A percentile compares a stretch with the other conserved stretches of the same genome.
Conservation (phyloP, 2,797 vertebrate genomes). For the Lophura swinhoii region DNA sequence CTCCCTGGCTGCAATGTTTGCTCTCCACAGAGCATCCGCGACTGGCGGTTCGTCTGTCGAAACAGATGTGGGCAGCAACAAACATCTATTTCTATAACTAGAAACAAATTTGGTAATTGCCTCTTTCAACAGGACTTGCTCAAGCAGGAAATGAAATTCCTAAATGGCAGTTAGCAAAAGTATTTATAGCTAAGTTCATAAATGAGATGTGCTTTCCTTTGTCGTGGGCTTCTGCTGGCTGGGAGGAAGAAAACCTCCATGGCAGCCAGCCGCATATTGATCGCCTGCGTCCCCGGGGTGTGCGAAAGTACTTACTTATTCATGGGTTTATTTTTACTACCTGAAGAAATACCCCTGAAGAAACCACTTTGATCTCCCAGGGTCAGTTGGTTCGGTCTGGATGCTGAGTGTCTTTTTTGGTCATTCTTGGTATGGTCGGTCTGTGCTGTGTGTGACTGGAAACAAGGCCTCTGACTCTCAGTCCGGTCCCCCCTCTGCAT, state of each 20-base stretch:
- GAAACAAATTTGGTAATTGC: conserved; percentile 83
- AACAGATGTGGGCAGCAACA: conserved; percentile 83
- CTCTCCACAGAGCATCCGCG: conserved; percentile 51
- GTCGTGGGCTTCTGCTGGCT: conserved; percentile 60
- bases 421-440: neutral
- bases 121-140: conserved; percentile 78
- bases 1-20: conserved; percentile 49
- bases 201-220: conserved; percentile 68
- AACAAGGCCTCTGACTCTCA: neutral
- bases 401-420: neutral
- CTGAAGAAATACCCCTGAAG: neutral
- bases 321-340: conserved; percentile 48
- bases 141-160: conserved; percentile 78
- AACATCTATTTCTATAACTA: conserved; percentile 85
- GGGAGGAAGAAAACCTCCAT: neutral
- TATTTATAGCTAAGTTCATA: conserved; percentile 80
- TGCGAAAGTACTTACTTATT: conserved; percentile 19
- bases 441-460: neutral
- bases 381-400: neutral
- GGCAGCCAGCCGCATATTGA: conserved; percentile 34
- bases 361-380: neutral
- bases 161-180: conserved; percentile 73
- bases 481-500: neutral
- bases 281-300: neutral
- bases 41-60: conserved; percentile 81